A percentile compares a stretch with the other conserved stretches of the same genome.
Evolutionary conservation across 2,888 invertebrate species (phyloP).

Genomic region (Periphyllus acericola): DNA sequence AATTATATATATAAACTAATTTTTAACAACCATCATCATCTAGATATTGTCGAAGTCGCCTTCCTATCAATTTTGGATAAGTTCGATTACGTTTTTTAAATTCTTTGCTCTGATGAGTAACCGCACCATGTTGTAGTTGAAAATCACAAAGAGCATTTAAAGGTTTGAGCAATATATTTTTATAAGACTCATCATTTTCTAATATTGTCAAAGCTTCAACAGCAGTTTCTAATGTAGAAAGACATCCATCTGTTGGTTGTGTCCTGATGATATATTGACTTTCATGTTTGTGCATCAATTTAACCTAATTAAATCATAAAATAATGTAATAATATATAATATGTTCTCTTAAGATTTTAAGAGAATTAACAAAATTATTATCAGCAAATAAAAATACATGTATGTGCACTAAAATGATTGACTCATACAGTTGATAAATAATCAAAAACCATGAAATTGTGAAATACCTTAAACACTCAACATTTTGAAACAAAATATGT

Average conservation of each 20-base stretch:
- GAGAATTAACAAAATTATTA: too few relatives aligned
- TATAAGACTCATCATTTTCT: slow-evolving; percentile 76
- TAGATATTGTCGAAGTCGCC: slow-evolving; percentile 74
- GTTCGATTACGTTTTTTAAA: slow-evolving; percentile 82
- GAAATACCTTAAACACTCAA: too few relatives aligned
- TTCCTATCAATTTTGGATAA: slow-evolving; percentile 84
- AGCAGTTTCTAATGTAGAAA: slow-evolving; percentile 90
- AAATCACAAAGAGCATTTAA: slow-evolving; percentile 85
- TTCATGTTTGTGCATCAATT: slow-evolving; percentile 76
- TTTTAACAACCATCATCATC: not conserved
- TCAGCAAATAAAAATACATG: too few relatives aligned
- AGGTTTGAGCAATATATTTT: slow-evolving; percentile 78
- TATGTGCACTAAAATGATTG: too few relatives aligned
- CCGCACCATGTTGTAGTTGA: slow-evolving; percentile 91
- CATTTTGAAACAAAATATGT: too few relatives aligned
- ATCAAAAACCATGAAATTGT: too few relatives aligned
- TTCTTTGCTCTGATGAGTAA: slow-evolving; percentile 92
- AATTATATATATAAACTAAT: not conserved
- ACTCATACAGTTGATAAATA: too few relatives aligned
- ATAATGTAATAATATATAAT: not conserved
- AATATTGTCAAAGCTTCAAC: slow-evolving; percentile 81
- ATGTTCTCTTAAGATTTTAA: not conserved
- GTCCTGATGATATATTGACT: slow-evolving; percentile 94
- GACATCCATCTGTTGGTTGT: slow-evolving; percentile 89
- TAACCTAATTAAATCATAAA: slow-evolving; percentile 72